Conservation (phyloP, 2,888 invertebrate species). For the Mellilla xanthometata region DNA sequence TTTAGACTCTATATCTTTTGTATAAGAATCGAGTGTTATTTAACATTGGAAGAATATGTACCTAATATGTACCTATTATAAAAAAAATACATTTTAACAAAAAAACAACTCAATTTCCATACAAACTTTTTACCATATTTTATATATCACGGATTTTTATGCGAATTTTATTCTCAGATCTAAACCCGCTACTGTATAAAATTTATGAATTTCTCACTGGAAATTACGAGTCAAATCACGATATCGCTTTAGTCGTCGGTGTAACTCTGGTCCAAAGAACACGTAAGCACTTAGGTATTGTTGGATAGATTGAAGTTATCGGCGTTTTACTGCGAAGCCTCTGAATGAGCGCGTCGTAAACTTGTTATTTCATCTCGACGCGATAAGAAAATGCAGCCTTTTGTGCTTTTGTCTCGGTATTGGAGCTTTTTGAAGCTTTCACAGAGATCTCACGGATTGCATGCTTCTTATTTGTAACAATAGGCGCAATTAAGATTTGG, state of each 20-base stretch:
- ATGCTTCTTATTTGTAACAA: neutral
- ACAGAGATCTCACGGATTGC: neutral
- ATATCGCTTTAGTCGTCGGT: neutral
- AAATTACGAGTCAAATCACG: neutral
- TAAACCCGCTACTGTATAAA: neutral
- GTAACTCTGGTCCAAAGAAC: conserved; percentile 6
- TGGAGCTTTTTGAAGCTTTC: conserved; percentile 1
- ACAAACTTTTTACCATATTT: too few species aligned
- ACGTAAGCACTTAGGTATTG: conserved; percentile 8
- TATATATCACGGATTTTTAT: too few species aligned
- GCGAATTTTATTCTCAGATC: too few species aligned
- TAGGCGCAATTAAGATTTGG: neutral
- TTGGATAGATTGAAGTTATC: conserved; percentile 22
- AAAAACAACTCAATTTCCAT: too few species aligned
- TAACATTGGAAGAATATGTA: too few species aligned
- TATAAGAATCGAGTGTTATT: too few species aligned
- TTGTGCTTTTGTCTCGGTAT: conserved; percentile 19
- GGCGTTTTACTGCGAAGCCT: conserved; percentile 22
- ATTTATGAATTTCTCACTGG: neutral
- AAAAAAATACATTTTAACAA: too few species aligned
- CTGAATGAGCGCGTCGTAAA: conserved; percentile 23
- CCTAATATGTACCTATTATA: too few species aligned
- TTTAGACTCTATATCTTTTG: too few species aligned
- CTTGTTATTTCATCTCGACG: conserved; percentile 24
- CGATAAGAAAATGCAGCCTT: conserved; percentile 18